Evolutionary conservation across 2,888 invertebrate genomes (phyloP), one percentile per base, ranked within the genome.

Genomic region (Tinea semifulvella): DNA sequence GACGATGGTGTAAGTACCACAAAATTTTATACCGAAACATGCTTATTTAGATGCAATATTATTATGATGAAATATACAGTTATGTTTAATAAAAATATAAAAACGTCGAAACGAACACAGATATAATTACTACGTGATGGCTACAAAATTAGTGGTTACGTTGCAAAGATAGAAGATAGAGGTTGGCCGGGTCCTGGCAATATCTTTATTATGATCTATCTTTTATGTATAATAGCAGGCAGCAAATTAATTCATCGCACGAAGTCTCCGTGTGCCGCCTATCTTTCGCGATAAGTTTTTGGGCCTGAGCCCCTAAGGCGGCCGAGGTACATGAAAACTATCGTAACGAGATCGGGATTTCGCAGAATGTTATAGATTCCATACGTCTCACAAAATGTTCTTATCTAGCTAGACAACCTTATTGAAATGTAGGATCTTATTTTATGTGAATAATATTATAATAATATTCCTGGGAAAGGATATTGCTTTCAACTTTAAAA

Each of bases 241-340:
- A 62, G 65, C 57, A 66, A 75, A 75, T 76, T 74, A 75, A 76
- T 76, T 76, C 75, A 68, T 68, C 62, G 66, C 71, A 72, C 70
- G 75, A 58, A 65, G 60, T 58, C 62, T 43, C 39, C 42, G 36
- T 13, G 42, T 46, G 50, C 47, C 42, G 52, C 53, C 57, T 68
- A 73, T 73, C 68, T 64, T 54, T 57, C 56, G 59, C 59, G 69
- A 72, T 71, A 74, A 69, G 64, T 69, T 69, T 59, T 49, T 59
- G 59, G 45, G 38, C 22, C 10, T 16, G 46, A n/a, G 2, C 10
- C 36, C 31, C 43, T 38, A 25, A 18, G 27, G 46, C 43, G 43
- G 36, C 8, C 17, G 40, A 13, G 20, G 3, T 40, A 20, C 43
- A 27, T 61, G 63, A 58, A 59, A 65, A 65, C 75, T 76, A 74